Evolutionary conservation across 2,888 invertebrate species (phyloP).

Genomic region (Stenodera caucasica): DNA sequence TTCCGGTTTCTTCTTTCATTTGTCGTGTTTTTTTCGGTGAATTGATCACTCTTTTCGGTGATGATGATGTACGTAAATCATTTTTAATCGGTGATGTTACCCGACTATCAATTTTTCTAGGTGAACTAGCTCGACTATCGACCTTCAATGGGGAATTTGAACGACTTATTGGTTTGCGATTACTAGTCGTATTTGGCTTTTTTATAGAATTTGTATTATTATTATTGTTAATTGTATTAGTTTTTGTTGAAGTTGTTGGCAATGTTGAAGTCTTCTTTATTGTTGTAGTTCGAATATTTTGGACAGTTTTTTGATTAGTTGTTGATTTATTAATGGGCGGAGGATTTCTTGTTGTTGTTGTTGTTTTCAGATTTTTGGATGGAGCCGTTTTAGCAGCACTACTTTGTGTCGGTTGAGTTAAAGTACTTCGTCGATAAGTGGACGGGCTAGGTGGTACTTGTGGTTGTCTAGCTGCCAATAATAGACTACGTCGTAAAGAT

Average conservation of each 20-base stretch:
- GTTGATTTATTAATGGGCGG: slow-evolving; percentile 18
- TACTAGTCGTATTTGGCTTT: slow-evolving; percentile 9
- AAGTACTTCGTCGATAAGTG: slow-evolving; percentile 55
- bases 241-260: slow-evolving; percentile 10
- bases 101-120: slow-evolving; percentile 42
- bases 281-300: slow-evolving; percentile 17
- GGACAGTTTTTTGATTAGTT: slow-evolving; percentile 8
- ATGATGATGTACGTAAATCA: slow-evolving; percentile 37
- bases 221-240: background rate
- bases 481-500: slow-evolving; percentile 57
- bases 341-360: slow-evolving; percentile 20
- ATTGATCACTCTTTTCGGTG: slow-evolving; percentile 29
- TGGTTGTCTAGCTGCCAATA: slow-evolving; percentile 60
- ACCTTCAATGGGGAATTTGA: slow-evolving; percentile 42
- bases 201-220: slow-evolving; percentile 12
- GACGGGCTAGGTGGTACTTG: slow-evolving; percentile 58
- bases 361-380: slow-evolving; percentile 33
- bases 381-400: slow-evolving; percentile 62
- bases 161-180: slow-evolving; percentile 32
- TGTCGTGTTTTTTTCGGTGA: slow-evolving; percentile 25
- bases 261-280: slow-evolving; percentile 17
- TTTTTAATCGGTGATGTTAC: slow-evolving; percentile 43
- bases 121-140: slow-evolving; percentile 41
- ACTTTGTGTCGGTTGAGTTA: slow-evolving; percentile 63
- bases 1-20: slow-evolving; percentile 13